phyloP scores from a whole-genome alignment of 92 coral and sea anemone genomes.

The Palythoa heliodiscus region DNA sequence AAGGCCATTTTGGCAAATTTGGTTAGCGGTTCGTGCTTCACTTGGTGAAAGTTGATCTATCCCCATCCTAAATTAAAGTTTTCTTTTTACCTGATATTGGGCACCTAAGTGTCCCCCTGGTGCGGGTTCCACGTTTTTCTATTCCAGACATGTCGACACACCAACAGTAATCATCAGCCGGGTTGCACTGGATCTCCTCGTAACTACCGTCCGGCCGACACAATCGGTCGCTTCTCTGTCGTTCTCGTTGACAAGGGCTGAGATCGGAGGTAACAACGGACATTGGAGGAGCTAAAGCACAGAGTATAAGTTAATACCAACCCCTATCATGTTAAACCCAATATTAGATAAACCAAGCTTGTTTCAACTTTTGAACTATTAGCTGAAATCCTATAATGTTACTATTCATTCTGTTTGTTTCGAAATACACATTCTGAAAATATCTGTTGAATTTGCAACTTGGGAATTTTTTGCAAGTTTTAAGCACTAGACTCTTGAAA shows the following conservation, averaged over 20 bases:
- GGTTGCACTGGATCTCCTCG: slow-evolving; percentile 75
- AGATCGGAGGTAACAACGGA: slow-evolving; percentile 3
- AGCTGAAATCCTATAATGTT: too few species aligned
- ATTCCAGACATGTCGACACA: slow-evolving; percentile 78
- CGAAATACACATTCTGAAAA: too few species aligned
- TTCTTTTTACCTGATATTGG: slow-evolving; percentile 29
- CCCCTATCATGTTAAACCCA: too few species aligned
- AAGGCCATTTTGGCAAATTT: too few species aligned
- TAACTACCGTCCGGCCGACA: slow-evolving; percentile 84
- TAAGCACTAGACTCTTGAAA: too few species aligned
- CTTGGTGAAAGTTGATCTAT: too few species aligned
- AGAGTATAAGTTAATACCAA: neutral
- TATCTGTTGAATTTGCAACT: too few species aligned
- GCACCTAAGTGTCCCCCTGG: slow-evolving; percentile 54
- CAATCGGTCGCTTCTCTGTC: slow-evolving; percentile 33
- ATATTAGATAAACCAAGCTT: too few species aligned
- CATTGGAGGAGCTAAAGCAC: slow-evolving; percentile 26
- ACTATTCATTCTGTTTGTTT: too few species aligned
- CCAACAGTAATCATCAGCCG: slow-evolving; percentile 80
- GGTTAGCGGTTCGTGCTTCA: too few species aligned
- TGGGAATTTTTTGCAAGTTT: too few species aligned
- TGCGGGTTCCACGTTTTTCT: slow-evolving; percentile 66
- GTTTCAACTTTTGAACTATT: too few species aligned
- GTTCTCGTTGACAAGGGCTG: slow-evolving; percentile 29
- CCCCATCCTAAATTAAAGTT: neutral